Evolutionary conservation across 2,113 vertebrate species (phyloP).

Genomic region (Tretioscincus oriximinensis): DNA sequence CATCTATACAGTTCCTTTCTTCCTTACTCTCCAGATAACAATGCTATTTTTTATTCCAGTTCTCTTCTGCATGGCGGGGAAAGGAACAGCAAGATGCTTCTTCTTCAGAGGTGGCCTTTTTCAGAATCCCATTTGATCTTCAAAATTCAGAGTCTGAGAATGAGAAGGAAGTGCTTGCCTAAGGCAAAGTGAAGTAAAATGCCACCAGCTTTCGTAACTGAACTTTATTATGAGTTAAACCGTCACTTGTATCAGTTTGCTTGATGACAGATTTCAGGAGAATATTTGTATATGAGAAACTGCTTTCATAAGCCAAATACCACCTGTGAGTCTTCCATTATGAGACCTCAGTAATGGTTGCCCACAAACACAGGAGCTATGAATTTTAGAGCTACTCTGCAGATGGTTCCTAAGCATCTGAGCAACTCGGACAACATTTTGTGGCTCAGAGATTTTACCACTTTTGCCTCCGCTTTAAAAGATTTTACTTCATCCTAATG

Average conservation of each 20-base stretch:
- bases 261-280: not conserved
- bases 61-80: too few relatives aligned
- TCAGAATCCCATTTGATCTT: not conserved
- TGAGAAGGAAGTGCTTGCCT: not conserved
- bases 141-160: not conserved
- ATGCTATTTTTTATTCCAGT: not conserved
- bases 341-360: not conserved
- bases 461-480: not conserved
- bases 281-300: not conserved
- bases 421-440: not conserved
- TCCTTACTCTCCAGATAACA: not conserved
- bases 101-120: not conserved
- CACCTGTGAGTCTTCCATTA: not conserved
- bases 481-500: not conserved
- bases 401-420: not conserved
- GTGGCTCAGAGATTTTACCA: not conserved
- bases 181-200: not conserved
- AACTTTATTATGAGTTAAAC: not conserved
- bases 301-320: not conserved
- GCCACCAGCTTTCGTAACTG: not conserved
- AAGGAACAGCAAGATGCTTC: not conserved
- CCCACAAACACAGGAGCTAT: not conserved
- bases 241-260: not conserved
- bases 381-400: not conserved
- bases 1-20: not conserved